Evolutionary conservation across 2,888 invertebrate species (phyloP), one percentile per base, ranked within the genome.

Genomic region (Actias luna): DNA sequence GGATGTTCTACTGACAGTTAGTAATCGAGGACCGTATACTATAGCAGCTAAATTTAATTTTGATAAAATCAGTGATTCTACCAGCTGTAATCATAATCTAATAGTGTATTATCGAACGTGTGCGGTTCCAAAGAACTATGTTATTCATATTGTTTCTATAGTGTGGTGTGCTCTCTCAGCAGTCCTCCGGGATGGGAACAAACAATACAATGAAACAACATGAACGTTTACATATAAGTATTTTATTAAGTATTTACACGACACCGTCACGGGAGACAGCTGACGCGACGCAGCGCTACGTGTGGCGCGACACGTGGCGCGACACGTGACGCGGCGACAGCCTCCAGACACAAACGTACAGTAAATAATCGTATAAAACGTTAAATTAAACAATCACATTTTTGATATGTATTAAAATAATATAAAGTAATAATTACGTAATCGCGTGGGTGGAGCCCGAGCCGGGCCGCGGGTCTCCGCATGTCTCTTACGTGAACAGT

Each of bases 371-470:
- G 16, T 39, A 39, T 16, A 39, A 25, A 50, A 25, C 3, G 12
- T 25, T 25, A 25, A 50, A 50, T 25, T 25, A 50, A 50, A 1
- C 46, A 50, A 50, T 50, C 46, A 50, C 46, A 50, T 50, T 50
- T 25, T 16, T 50, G 46, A 50, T 50, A 50, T 50, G 46, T 50
- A 50, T 50, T 25, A 50, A 50, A 50, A 25, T 50, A 50, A 25
- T 25, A 0, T 50, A 25, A 50, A 50, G 25, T 50, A 8, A 50
- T 25, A 22, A 2, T 50, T 12, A 42, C 42, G 8, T 18, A 42
- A 18, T 36, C 36, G 36, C 10, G 36, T 16, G 35, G 10, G 36
- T 18, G 42, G 42, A n/a, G 4, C 18, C 8, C 42, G 7, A 18
- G 1, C 18, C n/a, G 7, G 42, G 5, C n/a, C n/a, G 7, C 1